phyloP scores from a whole-genome alignment of 2,797 vertebrate genomes.

The Triplophysa yarkandensis region DNA sequence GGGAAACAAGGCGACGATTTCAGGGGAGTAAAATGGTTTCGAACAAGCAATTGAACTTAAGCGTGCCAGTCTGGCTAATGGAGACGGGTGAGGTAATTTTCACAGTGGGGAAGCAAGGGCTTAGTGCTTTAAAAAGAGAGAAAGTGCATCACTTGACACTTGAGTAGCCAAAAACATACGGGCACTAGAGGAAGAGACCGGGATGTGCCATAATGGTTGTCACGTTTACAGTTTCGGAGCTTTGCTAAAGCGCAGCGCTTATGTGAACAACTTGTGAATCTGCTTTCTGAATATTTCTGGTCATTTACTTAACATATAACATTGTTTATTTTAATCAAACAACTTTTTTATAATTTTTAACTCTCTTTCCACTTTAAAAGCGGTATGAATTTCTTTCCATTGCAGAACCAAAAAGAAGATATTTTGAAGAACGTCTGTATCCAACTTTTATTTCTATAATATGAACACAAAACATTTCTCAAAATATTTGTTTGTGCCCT shows the following conservation, averaged over 20 bases:
- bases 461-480: too few species aligned
- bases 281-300: neutral
- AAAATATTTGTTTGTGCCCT: too few species aligned
- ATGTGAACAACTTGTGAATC: neutral
- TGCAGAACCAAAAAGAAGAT: too few species aligned
- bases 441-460: too few species aligned
- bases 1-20: constrained; percentile 42
- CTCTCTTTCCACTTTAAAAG: too few species aligned
- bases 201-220: constrained; percentile 35
- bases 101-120: constrained; percentile 46
- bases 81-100: constrained; percentile 55
- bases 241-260: constrained; percentile 11
- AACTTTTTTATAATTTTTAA: too few species aligned
- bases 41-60: constrained; percentile 59
- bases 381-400: too few species aligned
- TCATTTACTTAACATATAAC: neutral
- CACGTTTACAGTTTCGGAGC: constrained; percentile 13
- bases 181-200: constrained; percentile 31
- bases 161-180: constrained; percentile 43
- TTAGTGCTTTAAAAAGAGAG: constrained; percentile 44
- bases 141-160: constrained; percentile 38
- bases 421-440: too few species aligned
- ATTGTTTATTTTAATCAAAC: too few species aligned
- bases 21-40: constrained; percentile 48
- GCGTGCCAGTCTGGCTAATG: constrained; percentile 52